Percentiles rank a stretch among this genome's conserved stretches.
Conservation (phyloP, 2,113 vertebrate genomes). For the Stictonetta naevosa region DNA sequence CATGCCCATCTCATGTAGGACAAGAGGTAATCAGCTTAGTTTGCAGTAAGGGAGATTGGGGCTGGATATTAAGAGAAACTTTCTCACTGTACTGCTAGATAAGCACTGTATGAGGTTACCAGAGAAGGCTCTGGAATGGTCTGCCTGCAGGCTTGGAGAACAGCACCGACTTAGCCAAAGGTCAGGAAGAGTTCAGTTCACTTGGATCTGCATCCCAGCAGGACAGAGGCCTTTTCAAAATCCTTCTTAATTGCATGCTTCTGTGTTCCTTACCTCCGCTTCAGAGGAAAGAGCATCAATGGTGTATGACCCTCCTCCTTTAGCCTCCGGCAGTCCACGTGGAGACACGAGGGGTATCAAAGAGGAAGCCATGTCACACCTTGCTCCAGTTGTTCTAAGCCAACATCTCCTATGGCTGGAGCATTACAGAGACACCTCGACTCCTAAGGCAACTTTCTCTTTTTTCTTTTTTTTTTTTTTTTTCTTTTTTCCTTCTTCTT, state of each 20-base stretch:
- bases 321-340: background rate
- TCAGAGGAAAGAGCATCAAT: background rate
- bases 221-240: background rate
- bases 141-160: background rate
- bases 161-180: background rate
- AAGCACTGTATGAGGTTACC: background rate
- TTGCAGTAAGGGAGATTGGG: conserved; percentile 47
- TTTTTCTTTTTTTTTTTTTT: background rate
- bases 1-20: background rate
- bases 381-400: background rate
- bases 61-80: conserved; percentile 47
- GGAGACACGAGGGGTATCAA: background rate
- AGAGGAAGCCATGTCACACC: background rate
- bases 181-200: background rate
- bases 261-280: background rate
- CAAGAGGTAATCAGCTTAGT: conserved; percentile 52
- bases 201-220: background rate
- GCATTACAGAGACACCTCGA: background rate
- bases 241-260: background rate
- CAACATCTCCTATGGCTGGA: background rate
- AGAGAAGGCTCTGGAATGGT: background rate
- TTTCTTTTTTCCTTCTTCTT: background rate
- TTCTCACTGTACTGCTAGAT: conserved; percentile 7
- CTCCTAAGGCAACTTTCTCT: background rate
- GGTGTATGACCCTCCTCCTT: background rate